Percentiles rank a stretch among this genome's conserved stretches.
phyloP scores from a whole-genome alignment of 2,888 invertebrate species.

The Periphyllus acericola region DNA sequence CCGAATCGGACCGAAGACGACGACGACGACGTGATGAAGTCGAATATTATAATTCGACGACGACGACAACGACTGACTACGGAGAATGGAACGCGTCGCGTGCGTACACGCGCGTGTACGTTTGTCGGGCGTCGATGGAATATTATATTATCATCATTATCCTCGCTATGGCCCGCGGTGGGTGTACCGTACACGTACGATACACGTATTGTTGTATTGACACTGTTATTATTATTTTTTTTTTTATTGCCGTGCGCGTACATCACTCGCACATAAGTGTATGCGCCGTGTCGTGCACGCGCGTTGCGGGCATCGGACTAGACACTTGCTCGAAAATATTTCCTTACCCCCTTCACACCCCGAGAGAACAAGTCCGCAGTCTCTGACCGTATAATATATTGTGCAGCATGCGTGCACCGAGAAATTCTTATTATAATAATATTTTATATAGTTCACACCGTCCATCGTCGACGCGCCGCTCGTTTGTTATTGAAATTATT shows the following conservation, averaged over 20 bases:
- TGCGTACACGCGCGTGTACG: background rate
- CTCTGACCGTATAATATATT: too few species aligned
- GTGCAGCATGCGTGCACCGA: background rate
- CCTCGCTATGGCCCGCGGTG: background rate
- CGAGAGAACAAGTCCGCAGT: background rate
- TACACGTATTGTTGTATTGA: background rate
- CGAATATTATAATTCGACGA: constrained; percentile 19
- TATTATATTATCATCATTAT: constrained; percentile 8
- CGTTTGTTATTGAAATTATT: constrained; percentile 30
- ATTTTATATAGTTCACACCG: constrained; percentile 15
- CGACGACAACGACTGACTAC: background rate
- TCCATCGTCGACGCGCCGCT: constrained; percentile 28
- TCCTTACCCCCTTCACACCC: background rate
- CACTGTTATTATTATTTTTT: background rate
- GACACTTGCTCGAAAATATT: background rate
- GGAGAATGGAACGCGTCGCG: background rate
- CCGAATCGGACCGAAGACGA: background rate
- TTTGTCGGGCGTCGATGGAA: background rate
- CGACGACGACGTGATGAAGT: constrained; percentile 2
- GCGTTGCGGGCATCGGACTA: background rate
- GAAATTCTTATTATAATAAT: background rate
- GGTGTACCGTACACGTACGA: too few species aligned
- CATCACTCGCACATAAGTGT: too few species aligned
- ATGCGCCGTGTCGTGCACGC: background rate
- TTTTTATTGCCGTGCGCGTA: background rate